Evolutionary conservation across 2,888 invertebrate species (phyloP).

Genomic region (Andrena minutula): DNA sequence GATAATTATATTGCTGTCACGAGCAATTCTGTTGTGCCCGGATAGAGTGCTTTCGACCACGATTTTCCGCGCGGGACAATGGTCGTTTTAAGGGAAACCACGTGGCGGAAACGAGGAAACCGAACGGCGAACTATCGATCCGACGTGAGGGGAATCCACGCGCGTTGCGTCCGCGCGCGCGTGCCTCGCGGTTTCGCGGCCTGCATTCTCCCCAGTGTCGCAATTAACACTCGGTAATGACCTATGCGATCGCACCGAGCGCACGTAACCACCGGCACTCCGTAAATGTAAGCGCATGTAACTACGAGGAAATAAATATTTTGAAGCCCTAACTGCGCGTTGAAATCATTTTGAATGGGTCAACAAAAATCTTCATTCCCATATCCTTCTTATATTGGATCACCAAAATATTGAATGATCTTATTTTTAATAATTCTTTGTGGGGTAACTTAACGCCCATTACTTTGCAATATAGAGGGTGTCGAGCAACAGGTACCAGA

Average conservation of each 20-base stretch:
- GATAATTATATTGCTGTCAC: too few species aligned
- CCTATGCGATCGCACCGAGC: slow-evolving; percentile 43
- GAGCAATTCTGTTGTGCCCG: not conserved
- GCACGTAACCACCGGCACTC: slow-evolving; percentile 55
- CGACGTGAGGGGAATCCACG: slow-evolving; percentile 29
- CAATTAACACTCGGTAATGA: slow-evolving; percentile 73
- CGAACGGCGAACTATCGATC: slow-evolving; percentile 52
- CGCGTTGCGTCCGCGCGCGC: slow-evolving; percentile 21
- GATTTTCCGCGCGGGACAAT: not conserved
- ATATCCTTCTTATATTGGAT: not conserved
- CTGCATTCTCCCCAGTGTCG: slow-evolving; percentile 64
- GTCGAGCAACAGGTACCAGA: too few species aligned
- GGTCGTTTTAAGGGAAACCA: slow-evolving; percentile 1
- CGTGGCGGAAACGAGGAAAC: slow-evolving; percentile 3
- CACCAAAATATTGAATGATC: not conserved
- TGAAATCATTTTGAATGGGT: not conserved
- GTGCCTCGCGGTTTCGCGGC: slow-evolving; percentile 56
- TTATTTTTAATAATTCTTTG: not conserved
- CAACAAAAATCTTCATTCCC: too few species aligned
- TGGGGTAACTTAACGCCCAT: not conserved
- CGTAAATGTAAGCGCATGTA: slow-evolving; percentile 65
- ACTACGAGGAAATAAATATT: slow-evolving; percentile 77
- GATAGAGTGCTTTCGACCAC: not conserved
- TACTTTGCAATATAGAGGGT: too few species aligned
- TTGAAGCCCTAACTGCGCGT: slow-evolving; percentile 61